Evolutionary conservation across 2,113 vertebrate genomes (phyloP), one percentile per base, ranked within the genome.

Genomic region (Columba livia): DNA sequence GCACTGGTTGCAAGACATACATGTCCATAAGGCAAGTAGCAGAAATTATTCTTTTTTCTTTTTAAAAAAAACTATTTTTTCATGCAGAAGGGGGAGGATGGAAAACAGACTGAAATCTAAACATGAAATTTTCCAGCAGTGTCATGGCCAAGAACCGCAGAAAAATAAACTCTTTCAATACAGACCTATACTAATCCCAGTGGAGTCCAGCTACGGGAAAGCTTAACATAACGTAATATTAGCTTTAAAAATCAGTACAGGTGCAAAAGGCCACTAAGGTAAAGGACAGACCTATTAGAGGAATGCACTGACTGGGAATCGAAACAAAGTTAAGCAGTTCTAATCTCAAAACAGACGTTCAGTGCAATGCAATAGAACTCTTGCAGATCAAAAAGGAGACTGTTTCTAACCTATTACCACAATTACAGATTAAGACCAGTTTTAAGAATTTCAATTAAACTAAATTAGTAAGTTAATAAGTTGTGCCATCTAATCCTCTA

Each of bases 31-130:
- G 42, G 10, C 15, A 94, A 80, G 38, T 19, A 38, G n/a, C 21
- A 90, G 42, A 86, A 95, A 88, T 38, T 16, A 84, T 8, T 26
- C 4, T 31, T 38, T 24, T 34, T 36, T 9, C 13, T 74, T 25
- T 38, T 38, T 38, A 38, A 38, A 38, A 9, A 17, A 17, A 74
- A 64, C 7, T 23, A 16, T 12, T 81, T 93, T 88, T 96, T 92
- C 75, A 73, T 19, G 47, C 28, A 86, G 42, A 91, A 90, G 51
- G 65, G 25, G 40, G 58, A 93, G 44, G 71, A 73, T 38, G 88
- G 58, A 95, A 91, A 93, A 70, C 32, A 93, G 81, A 72, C 42
- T 60, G 74, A 93, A 94, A 85, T 69, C 50, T 88, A 91, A 95
- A 88, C 81, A 85, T 57, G 93, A 82, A 24, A 28, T 85, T 89